phyloP scores from a whole-genome alignment of 2,888 invertebrate species.

The Scrobipalpa atriplicella region DNA sequence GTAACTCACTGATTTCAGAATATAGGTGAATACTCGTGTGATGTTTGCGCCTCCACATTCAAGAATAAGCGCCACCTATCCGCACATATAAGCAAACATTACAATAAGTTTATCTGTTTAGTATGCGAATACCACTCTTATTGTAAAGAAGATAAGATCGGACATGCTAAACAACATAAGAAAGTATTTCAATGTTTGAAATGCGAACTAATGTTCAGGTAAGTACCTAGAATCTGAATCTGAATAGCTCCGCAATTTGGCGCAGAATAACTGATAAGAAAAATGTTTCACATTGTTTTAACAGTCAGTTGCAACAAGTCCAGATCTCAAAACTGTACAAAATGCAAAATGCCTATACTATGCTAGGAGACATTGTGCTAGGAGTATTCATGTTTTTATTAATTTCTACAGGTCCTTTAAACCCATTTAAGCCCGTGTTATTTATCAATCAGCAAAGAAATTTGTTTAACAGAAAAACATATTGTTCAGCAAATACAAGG shows the following conservation, averaged over 20 bases:
- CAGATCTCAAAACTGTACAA: no score
- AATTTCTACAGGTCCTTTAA: no score
- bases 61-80: conserved; percentile 35
- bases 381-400: no score
- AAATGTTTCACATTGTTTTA: no score
- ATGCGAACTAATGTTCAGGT: conserved; percentile 49
- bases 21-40: conserved; percentile 39
- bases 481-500: no score
- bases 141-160: conserved; percentile 28
- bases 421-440: no score
- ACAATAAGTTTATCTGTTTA: conserved; percentile 40
- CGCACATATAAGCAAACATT: conserved; percentile 42
- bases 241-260: not conserved
- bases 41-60: conserved; percentile 41
- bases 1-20: conserved; percentile 31
- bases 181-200: conserved; percentile 47
- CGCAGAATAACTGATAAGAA: not conserved
- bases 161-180: conserved; percentile 39
- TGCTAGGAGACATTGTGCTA: no score
- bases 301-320: no score
- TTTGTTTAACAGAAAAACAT: no score
- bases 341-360: no score
- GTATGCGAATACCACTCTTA: conserved; percentile 40
- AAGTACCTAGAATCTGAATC: conserved; percentile 36
- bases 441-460: no score